Percentiles rank a stretch among this genome's conserved stretches.
Evolutionary conservation across 2,888 invertebrate genomes (phyloP).

Genomic region (Argynnis bischoffii): DNA sequence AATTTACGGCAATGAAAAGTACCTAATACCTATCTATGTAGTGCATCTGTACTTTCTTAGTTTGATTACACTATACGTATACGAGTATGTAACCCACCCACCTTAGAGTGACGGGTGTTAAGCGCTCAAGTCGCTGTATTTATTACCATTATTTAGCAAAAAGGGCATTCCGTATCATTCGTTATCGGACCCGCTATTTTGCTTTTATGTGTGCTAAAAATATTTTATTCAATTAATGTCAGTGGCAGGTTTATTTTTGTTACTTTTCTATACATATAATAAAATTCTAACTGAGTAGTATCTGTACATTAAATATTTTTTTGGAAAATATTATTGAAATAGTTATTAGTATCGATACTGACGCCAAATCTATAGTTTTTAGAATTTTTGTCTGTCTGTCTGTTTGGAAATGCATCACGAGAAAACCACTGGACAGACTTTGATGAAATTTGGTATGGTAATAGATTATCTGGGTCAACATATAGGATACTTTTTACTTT

Average conservation of each 20-base stretch:
- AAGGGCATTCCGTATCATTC: slow-evolving; percentile 74
- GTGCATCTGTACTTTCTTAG: neutral
- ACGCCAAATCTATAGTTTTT: no score
- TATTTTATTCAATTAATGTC: slow-evolving; percentile 2
- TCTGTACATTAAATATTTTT: no score
- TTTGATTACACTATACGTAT: neutral
- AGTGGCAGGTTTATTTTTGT: neutral
- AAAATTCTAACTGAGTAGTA: no score
- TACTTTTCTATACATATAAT: neutral
- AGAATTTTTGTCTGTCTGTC: no score
- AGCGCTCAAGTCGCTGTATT: slow-evolving; percentile 75
- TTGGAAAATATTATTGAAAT: no score
- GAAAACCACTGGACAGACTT: no score
- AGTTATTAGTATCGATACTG: no score
- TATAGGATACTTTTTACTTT: no score
- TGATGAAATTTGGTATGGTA: neutral
- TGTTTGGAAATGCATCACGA: no score
- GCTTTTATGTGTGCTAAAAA: slow-evolving; percentile 6
- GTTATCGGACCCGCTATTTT: slow-evolving; percentile 59
- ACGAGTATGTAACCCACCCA: slow-evolving; percentile 44
- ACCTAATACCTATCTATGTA: no score
- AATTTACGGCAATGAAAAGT: no score
- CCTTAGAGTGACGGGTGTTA: slow-evolving; percentile 61
- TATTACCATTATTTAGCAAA: slow-evolving; percentile 81
- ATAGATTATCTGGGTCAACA: neutral